Conservation (phyloP, 2,797 vertebrate species). For the Peromyscus attwateri region DNA sequence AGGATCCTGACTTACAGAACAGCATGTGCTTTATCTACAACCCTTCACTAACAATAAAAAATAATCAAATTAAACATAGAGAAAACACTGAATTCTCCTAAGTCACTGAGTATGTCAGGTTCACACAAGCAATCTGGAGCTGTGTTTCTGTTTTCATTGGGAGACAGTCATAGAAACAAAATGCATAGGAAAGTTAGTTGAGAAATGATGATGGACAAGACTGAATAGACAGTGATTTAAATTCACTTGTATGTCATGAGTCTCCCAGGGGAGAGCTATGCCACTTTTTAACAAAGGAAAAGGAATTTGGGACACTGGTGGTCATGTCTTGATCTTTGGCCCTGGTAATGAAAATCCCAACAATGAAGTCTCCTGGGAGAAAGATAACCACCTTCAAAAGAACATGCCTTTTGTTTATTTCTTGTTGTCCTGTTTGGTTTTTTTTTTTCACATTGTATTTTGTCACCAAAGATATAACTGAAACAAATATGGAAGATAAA, state of each 20-base stretch:
- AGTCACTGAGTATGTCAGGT: not conserved
- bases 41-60: not conserved
- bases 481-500: slow-evolving; percentile 38
- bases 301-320: not conserved
- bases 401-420: not conserved
- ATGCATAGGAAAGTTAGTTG: not conserved
- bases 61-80: slow-evolving; percentile 34
- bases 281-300: not conserved
- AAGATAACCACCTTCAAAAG: not conserved
- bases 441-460: not conserved
- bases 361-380: not conserved
- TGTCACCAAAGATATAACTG: not conserved
- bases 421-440: not conserved
- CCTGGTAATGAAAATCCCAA: slow-evolving; percentile 37
- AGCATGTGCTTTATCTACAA: slow-evolving; percentile 38
- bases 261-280: not conserved
- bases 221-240: slow-evolving; percentile 25
- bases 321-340: not conserved
- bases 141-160: not conserved
- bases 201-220: not conserved
- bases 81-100: not conserved
- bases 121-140: not conserved
- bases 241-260: not conserved
- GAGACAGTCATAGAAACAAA: not conserved
- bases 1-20: slow-evolving; percentile 2